A percentile compares a stretch with the other conserved stretches of the same genome.
phyloP scores from a whole-genome alignment of 2,113 vertebrate species.

The Rhinopomastus cyanomelas region DNA sequence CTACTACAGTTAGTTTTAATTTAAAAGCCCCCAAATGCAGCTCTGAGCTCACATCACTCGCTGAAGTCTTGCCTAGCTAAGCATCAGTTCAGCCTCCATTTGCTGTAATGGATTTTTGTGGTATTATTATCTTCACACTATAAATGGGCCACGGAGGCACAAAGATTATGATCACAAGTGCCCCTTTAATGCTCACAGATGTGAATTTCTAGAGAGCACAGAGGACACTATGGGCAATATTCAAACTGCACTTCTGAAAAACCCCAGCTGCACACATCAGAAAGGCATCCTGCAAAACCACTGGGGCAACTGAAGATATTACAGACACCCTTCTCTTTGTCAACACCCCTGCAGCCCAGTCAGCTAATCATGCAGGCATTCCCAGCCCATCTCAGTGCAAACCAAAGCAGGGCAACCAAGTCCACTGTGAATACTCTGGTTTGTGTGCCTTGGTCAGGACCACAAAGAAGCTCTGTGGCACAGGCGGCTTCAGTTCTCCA shows the following conservation, averaged over 20 bases:
- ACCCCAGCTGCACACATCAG: not conserved
- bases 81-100: not conserved
- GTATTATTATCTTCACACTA: conserved; percentile 6
- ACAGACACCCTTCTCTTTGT: not conserved
- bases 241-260: conserved; percentile 25
- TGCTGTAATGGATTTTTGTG: conserved; percentile 23
- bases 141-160: conserved; percentile 19
- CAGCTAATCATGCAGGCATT: not conserved
- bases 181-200: conserved; percentile 3
- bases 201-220: conserved; percentile 14
- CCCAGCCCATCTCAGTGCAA: not conserved
- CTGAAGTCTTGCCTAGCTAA: not conserved
- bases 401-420: not conserved
- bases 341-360: not conserved
- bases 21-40: not conserved
- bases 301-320: not conserved
- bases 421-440: not conserved
- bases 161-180: conserved; percentile 26
- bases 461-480: not conserved
- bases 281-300: conserved; percentile 8
- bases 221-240: not conserved
- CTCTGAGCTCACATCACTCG: not conserved
- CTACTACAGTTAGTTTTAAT: not conserved
- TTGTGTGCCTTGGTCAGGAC: not conserved
- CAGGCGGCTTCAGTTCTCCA: not conserved